Evolutionary conservation across 35 echinoderm and acorn worm genomes (phyloP).

Genomic region (Diadema setosum): DNA sequence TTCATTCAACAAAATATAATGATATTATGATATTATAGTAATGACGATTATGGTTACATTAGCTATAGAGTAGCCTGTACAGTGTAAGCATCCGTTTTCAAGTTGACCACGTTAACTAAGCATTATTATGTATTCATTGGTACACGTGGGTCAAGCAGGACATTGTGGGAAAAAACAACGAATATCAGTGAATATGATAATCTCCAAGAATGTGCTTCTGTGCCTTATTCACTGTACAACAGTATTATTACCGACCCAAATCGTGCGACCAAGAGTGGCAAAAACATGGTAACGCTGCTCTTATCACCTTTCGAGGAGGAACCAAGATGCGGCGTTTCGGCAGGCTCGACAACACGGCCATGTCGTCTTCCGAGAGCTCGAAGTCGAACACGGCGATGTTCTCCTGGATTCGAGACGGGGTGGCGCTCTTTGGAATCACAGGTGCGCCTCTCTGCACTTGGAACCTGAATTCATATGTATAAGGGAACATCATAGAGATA

Average conservation of each 20-base stretch:
- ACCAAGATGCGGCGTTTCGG: neutral
- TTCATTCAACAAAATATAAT: neutral
- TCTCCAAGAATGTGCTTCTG: too few species aligned
- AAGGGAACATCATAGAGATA: neutral
- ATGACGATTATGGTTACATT: neutral
- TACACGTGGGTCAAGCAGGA: too few species aligned
- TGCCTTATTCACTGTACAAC: too few species aligned
- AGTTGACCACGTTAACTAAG: too few species aligned
- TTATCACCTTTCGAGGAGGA: neutral
- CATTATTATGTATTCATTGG: too few species aligned
- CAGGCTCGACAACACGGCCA: neutral
- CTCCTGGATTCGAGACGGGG: slow-evolving; percentile 27
- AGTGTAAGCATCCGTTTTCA: too few species aligned
- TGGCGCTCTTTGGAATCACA: slow-evolving; percentile 66
- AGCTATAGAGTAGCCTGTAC: neutral
- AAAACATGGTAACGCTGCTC: too few species aligned
- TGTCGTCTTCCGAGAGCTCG: neutral
- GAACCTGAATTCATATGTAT: neutral
- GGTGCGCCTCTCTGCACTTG: slow-evolving; percentile 46
- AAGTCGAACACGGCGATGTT: slow-evolving; percentile 24
- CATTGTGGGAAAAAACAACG: too few species aligned
- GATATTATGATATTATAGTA: neutral
- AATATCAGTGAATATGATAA: too few species aligned
- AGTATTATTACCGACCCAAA: too few species aligned
- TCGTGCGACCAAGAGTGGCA: too few species aligned